A percentile compares a stretch with the other conserved stretches of the same genome.
phyloP scores from a whole-genome alignment of 1,140 invertebrate species.

The Ceratina calcarata region DNA sequence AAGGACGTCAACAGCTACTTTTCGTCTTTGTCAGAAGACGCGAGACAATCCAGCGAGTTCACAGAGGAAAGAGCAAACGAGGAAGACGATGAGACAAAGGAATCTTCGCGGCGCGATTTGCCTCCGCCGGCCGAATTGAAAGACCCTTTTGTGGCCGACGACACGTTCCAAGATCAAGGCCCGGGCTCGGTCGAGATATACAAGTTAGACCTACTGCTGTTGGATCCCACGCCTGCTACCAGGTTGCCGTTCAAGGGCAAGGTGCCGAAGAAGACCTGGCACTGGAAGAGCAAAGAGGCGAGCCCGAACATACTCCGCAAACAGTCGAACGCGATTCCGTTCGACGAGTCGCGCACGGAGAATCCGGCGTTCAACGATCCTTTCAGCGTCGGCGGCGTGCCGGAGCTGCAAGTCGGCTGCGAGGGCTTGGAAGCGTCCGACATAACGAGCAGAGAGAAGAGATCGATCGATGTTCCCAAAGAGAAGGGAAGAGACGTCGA shows the following conservation, averaged over 20 bases:
- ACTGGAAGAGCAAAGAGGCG: constrained; percentile 33
- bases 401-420: constrained; percentile 74
- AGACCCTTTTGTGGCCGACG: constrained; percentile 58
- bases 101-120: constrained; percentile 34
- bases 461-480: too few species aligned
- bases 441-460: neutral
- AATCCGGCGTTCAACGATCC: constrained; percentile 23
- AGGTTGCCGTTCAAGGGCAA: constrained; percentile 36
- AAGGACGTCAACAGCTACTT: constrained; percentile 7
- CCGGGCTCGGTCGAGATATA: constrained; percentile 67
- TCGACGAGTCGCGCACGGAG: constrained; percentile 50
- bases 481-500: neutral
- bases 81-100: neutral
- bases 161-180: constrained; percentile 67
- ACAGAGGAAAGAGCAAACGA: constrained; percentile 30
- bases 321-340: constrained; percentile 49
- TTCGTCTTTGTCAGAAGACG: constrained; percentile 14
- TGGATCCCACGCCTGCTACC: constrained; percentile 44
- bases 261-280: constrained; percentile 54
- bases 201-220: constrained; percentile 63
- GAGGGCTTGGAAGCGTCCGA: constrained; percentile 64
- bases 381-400: constrained; percentile 63
- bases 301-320: constrained; percentile 21
- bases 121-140: constrained; percentile 41
- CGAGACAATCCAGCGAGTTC: constrained; percentile 24